Conservation (phyloP, 1,140 invertebrate species). For the Camponotus pennsylvanicus region DNA sequence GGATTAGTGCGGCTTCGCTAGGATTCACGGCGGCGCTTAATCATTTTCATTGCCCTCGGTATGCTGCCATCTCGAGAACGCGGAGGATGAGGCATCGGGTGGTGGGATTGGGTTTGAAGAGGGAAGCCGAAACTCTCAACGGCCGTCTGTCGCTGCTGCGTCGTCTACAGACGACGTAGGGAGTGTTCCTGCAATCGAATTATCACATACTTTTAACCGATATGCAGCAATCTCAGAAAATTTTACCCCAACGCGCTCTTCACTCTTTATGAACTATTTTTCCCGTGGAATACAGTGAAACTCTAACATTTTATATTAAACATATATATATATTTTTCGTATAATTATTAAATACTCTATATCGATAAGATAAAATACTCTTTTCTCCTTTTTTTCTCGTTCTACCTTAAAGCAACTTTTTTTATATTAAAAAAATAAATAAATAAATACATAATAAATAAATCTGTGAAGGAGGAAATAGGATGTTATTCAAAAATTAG, state of each 20-base stretch:
- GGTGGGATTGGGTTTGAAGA: slow-evolving; percentile 37
- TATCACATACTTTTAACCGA: slow-evolving; percentile 50
- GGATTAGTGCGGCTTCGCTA: slow-evolving; percentile 83
- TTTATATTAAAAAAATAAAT: too few species aligned
- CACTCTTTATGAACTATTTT: not conserved
- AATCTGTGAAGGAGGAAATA: too few species aligned
- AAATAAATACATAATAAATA: too few species aligned
- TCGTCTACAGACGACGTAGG: slow-evolving; percentile 46
- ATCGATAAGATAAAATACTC: not conserved
- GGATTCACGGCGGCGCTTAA: slow-evolving; percentile 82
- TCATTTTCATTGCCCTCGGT: slow-evolving; percentile 71
- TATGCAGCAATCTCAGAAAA: not conserved
- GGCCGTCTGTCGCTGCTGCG: slow-evolving; percentile 61
- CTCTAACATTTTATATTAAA: not conserved
- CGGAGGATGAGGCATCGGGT: slow-evolving; percentile 37
- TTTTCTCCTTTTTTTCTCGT: not conserved
- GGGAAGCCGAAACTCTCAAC: slow-evolving; percentile 64
- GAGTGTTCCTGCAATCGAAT: slow-evolving; percentile 50
- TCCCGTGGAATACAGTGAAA: not conserved
- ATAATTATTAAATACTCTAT: not conserved
- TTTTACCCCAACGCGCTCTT: not conserved
- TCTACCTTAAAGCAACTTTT: too few species aligned
- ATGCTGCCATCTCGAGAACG: slow-evolving; percentile 65
- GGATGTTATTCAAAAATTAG: not conserved
- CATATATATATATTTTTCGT: not conserved